These are phyloP conservation scores for Philereme vetulata DNA, from an alignment of 2,888 invertebrate genomes.

Conservation along the genomic window DNA sequence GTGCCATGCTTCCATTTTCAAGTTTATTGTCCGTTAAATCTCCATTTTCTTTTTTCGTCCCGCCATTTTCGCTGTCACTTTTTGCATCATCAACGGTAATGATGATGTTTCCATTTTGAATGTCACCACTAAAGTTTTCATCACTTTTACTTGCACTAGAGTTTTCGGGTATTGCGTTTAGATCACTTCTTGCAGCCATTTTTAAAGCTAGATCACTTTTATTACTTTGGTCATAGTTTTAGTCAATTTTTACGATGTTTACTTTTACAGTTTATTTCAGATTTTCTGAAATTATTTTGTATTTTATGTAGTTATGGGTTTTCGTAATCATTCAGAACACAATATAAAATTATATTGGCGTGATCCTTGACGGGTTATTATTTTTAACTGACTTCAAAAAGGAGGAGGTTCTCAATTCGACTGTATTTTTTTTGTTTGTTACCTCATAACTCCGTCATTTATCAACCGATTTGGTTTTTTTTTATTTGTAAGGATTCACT, in stretches of 20 bases:
- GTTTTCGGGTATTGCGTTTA: conserved; percentile 25
- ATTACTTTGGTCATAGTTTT: conserved; percentile 7
- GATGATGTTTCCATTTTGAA: conserved; percentile 30
- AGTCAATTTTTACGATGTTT: background rate
- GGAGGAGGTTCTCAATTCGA: too few species aligned
- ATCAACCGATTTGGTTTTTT: too few species aligned
- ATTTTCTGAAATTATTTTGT: background rate
- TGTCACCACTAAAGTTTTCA: conserved; percentile 15
- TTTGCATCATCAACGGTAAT: conserved; percentile 34
- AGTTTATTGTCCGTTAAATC: conserved; percentile 3
- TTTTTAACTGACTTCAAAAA: too few species aligned
- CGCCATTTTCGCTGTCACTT: conserved; percentile 28
- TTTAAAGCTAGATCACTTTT: conserved; percentile 19
- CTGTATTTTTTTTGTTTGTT: too few species aligned
- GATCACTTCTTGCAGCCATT: conserved; percentile 38
- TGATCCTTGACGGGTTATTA: too few species aligned
- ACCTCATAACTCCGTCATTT: too few species aligned
- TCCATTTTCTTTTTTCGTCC: conserved; percentile 19
- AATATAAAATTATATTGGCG: too few species aligned
- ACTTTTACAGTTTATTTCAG: background rate
- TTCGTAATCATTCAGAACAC: too few species aligned
- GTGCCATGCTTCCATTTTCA: conserved; percentile 20
- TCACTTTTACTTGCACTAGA: conserved; percentile 16
- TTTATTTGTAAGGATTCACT: too few species aligned
- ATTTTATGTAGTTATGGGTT: too few species aligned